Conservation (phyloP, 1,140 invertebrate genomes). For the Artemia franciscana region DNA sequence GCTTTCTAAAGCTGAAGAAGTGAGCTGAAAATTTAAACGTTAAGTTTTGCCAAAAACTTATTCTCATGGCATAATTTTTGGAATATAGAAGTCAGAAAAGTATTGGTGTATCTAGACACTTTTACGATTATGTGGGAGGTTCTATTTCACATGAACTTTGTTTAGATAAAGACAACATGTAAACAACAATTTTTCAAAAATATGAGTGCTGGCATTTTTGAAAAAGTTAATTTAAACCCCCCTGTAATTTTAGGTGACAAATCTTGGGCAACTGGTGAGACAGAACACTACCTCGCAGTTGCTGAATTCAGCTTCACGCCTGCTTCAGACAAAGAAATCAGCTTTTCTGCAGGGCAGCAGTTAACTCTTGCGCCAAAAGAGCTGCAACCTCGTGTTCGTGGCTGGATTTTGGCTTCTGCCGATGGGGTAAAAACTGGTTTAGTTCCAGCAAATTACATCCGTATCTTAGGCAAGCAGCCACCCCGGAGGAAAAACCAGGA, state of each 20-base stretch:
- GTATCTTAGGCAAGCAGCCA: conserved; percentile 16
- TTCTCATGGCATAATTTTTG: too few relatives aligned
- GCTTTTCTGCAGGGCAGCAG: conserved; percentile 45
- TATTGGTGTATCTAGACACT: too few relatives aligned
- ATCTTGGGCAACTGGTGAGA: conserved; percentile 35
- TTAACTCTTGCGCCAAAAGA: conserved; percentile 57
- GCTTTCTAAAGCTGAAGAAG: too few relatives aligned
- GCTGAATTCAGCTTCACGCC: conserved; percentile 52
- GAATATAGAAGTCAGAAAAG: too few relatives aligned
- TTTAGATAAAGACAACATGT: not conserved
- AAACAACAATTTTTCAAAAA: not conserved
- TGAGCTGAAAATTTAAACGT: too few relatives aligned
- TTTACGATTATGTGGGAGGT: conserved; percentile 4
- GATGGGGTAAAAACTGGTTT: conserved; percentile 43
- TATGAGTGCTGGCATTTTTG: not conserved
- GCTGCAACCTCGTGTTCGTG: conserved; percentile 43
- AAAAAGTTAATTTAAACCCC: too few relatives aligned
- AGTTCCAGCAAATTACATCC: conserved; percentile 57
- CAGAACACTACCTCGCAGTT: conserved; percentile 39
- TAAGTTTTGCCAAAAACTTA: too few relatives aligned
- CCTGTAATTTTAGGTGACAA: conserved; percentile 14
- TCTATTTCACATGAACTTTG: not conserved
- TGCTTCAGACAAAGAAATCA: conserved; percentile 44
- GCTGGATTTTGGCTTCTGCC: conserved; percentile 45
- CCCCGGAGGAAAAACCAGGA: too few relatives aligned